phyloP scores from a whole-genome alignment of 2,888 invertebrate genomes.

The Trissoscelio sp. region DNA sequence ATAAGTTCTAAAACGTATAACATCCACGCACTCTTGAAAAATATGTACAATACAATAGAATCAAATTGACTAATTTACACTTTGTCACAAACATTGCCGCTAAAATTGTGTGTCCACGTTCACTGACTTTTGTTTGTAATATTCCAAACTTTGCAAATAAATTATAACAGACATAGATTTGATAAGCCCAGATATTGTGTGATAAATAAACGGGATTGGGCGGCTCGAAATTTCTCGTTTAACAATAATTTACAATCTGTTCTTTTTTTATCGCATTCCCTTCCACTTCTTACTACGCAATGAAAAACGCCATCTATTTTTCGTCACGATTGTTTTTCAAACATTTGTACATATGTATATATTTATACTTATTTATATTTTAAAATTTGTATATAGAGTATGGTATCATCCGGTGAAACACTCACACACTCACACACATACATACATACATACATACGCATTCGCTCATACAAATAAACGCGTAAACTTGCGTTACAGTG shows the following conservation, averaged over 20 bases:
- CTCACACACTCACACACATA: background rate
- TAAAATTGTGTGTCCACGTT: background rate
- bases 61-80: conserved; percentile 78
- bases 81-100: conserved; percentile 59
- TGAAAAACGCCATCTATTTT: conserved; percentile 24
- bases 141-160: background rate
- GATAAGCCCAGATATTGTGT: conserved; percentile 11
- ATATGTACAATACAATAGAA: conserved; percentile 78
- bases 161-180: conserved; percentile 9
- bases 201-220: background rate
- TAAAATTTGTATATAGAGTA: conserved; percentile 18
- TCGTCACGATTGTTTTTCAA: conserved; percentile 29
- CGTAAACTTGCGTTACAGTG: conserved; percentile 40
- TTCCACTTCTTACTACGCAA: conserved; percentile 12
- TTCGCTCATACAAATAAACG: conserved; percentile 41
- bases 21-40: conserved; percentile 71
- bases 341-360: conserved; percentile 64
- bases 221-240: conserved; percentile 26
- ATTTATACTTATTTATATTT: conserved; percentile 48
- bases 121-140: background rate
- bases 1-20: conserved; percentile 28
- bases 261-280: background rate
- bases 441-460: conserved; percentile 9
- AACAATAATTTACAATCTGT: conserved; percentile 40
- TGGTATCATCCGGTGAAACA: conserved; percentile 14